Percentiles rank a stretch among this genome's conserved stretches.
phyloP scores from a whole-genome alignment of 2,113 vertebrate genomes.

The Pangasianodon gigas region DNA sequence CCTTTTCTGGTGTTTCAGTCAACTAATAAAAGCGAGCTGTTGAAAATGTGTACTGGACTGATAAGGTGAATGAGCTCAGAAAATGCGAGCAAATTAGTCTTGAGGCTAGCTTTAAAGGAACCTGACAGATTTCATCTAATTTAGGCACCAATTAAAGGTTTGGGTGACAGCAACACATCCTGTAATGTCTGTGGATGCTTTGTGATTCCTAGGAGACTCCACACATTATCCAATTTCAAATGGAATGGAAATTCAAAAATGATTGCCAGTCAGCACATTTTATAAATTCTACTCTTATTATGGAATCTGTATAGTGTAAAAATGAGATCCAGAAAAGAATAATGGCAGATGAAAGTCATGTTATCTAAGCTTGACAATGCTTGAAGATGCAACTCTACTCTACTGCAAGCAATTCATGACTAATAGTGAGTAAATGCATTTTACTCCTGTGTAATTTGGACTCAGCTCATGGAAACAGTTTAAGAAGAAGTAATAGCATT shows the following conservation, averaged over 20 bases:
- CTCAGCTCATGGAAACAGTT: background rate
- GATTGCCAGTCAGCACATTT: too few relatives aligned
- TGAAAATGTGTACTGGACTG: slow-evolving; percentile 20
- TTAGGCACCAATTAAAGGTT: background rate
- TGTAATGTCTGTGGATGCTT: background rate
- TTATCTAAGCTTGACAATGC: background rate
- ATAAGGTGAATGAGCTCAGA: slow-evolving; percentile 5
- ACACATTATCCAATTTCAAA: background rate
- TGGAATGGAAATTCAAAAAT: background rate
- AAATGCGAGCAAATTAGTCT: background rate
- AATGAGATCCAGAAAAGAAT: background rate
- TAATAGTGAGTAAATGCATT: background rate
- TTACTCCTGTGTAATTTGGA: background rate
- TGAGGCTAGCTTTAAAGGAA: background rate
- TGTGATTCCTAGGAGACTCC: background rate
- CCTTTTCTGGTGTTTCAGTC: background rate
- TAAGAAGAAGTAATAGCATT: background rate
- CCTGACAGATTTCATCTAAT: background rate
- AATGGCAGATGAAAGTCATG: background rate
- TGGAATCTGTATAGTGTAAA: background rate
- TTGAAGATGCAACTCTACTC: background rate
- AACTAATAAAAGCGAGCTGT: background rate
- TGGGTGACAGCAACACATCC: slow-evolving; percentile 1
- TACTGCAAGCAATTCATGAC: background rate
- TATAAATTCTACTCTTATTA: background rate